A percentile compares a stretch with the other conserved stretches of the same genome.
Evolutionary conservation across 2,888 invertebrate species (phyloP).

Genomic region (Tetheella fluctuosa): DNA sequence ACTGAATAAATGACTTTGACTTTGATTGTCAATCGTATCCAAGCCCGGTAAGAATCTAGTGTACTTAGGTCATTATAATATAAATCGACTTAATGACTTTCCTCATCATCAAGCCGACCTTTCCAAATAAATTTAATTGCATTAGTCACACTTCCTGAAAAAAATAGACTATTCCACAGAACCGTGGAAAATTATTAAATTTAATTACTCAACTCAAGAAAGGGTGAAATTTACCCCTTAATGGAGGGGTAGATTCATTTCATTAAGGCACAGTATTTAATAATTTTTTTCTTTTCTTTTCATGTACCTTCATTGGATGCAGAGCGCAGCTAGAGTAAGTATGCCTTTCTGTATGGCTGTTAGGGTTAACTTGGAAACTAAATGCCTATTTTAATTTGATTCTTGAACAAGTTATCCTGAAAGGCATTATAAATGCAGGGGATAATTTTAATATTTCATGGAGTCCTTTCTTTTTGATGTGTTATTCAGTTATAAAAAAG

Average conservation of each 20-base stretch:
- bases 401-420: not conserved
- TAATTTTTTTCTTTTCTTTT: constrained; percentile 61
- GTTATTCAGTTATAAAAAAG: too few species aligned
- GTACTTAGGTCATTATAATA: too few species aligned
- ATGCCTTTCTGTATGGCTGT: constrained; percentile 31
- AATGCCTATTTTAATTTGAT: not conserved
- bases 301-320: constrained; percentile 67
- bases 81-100: not conserved
- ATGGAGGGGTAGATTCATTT: constrained; percentile 6
- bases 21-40: too few species aligned
- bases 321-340: constrained; percentile 88
- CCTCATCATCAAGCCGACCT: not conserved
- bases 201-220: constrained; percentile 6
- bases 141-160: not conserved
- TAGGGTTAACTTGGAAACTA: constrained; percentile 1
- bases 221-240: not conserved
- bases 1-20: too few species aligned
- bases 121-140: not conserved
- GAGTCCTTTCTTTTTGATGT: too few species aligned
- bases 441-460: not conserved
- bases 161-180: not conserved
- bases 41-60: too few species aligned
- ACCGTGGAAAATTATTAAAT: not conserved
- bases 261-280: constrained; percentile 3
- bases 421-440: not conserved